Conservation (phyloP, 2,888 invertebrate genomes). For the Aleiodes leptofemur region DNA sequence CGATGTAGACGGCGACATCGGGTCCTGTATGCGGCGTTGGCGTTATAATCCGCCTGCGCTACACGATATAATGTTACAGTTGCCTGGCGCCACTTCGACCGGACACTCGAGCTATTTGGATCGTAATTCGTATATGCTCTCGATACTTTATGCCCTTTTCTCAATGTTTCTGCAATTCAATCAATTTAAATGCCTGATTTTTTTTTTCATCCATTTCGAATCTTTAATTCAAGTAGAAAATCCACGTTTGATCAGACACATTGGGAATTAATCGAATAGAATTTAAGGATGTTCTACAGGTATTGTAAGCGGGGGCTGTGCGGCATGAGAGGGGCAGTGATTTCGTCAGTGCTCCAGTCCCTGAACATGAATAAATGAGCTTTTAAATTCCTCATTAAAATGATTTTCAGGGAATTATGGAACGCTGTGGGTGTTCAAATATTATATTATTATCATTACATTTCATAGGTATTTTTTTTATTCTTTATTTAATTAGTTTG, state of each 20-base stretch:
- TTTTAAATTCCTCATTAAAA: too few relatives aligned
- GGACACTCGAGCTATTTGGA: constrained; percentile 62
- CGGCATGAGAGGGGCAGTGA: too few relatives aligned
- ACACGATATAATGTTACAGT: constrained; percentile 66
- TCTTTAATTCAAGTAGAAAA: not conserved
- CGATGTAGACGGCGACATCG: constrained; percentile 43
- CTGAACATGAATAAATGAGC: too few relatives aligned
- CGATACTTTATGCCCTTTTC: not conserved
- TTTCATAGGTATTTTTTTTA: too few relatives aligned
- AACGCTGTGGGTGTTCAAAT: too few relatives aligned
- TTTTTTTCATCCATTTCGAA: not conserved
- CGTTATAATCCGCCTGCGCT: constrained; percentile 37
- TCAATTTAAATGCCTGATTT: not conserved
- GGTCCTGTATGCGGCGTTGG: constrained; percentile 43
- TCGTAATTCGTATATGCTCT: constrained; percentile 47
- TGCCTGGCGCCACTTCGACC: constrained; percentile 64
- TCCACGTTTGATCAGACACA: not conserved
- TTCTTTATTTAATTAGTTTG: too few relatives aligned
- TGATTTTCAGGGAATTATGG: too few relatives aligned
- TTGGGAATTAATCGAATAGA: not conserved
- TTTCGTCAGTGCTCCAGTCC: too few relatives aligned
- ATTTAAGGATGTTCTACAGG: too few relatives aligned
- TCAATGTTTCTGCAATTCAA: constrained; percentile 1
- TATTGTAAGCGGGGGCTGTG: too few relatives aligned
- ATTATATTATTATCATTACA: too few relatives aligned